Base-by-base conservation (phyloP, 2,888 invertebrate species). In the Mythimna lalbum region DNA sequence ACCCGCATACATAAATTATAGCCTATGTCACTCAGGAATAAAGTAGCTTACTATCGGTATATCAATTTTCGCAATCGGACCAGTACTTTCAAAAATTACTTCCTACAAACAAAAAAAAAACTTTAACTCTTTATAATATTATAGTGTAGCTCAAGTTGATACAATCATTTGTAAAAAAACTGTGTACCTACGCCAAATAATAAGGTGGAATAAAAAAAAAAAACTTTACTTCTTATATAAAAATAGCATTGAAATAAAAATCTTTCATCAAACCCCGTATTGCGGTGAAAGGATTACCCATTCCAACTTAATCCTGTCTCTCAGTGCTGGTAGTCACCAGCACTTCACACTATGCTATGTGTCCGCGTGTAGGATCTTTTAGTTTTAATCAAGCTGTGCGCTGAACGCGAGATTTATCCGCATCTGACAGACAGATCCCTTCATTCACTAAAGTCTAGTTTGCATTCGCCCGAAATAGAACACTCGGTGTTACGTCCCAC, bases 331-430 rank as follows among this genome's bases (percentile, higher is more conserved):
- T n/a, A n/a, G n/a, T 43, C 27, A 36, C 36, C 27, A 23, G 31
- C 17, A 57, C 66, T 66, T 74, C 57, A 33, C 33, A 56, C 39
- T 74, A 36, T 52, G 21, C 57, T 36, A 10, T 27, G 36, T 56
- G 52, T 56, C 52, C 55, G 23, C 14, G 27, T 69, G 14, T 57
- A 69, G 56, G 33, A 69, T 61, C 61, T 78, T 64, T 82, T 71
- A 69, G 69, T 80, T 67, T 77, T 80, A 83, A 82, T 82, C 78
- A 80, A 78, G 69, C 65, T 53, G 31, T 53, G 63, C 53, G 64
- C 65, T 64, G 63, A 56, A 57, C 33, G 68, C 53, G 50, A 47
- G 60, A 52, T 73, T 73, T 68, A 52, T 69, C 67, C 66, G 69
- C 36, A 64, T 65, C 62, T 53, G 49, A 67, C 80, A 63, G 67